A percentile compares a stretch with the other conserved stretches of the same genome.
Conservation (phyloP, 2,888 invertebrate species). For the Therioaphis trifolii region DNA sequence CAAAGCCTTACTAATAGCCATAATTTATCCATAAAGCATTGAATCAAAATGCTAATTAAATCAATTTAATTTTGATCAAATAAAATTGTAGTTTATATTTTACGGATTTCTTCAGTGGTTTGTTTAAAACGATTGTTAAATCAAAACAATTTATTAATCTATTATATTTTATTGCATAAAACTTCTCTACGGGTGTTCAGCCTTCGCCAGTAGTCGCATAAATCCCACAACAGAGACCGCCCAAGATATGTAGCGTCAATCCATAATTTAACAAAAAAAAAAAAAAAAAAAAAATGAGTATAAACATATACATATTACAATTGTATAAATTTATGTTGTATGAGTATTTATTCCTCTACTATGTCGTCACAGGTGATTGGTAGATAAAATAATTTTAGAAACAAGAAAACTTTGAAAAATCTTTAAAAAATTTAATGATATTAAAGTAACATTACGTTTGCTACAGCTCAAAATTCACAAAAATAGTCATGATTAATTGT, state of each 20-base stretch:
- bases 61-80: not conserved
- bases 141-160: not conserved
- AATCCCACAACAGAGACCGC: conserved; percentile 21
- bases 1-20: too few relatives aligned
- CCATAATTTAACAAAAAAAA: conserved; percentile 14
- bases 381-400: not conserved
- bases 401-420: not conserved
- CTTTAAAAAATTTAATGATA: not conserved
- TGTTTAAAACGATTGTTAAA: not conserved
- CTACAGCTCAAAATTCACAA: not conserved
- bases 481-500: conserved; percentile 26
- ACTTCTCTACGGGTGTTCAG: conserved; percentile 3
- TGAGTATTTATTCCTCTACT: not conserved
- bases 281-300: too few relatives aligned
- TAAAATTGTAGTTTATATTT: not conserved
- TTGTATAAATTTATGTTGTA: too few relatives aligned
- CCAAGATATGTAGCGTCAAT: conserved; percentile 35
- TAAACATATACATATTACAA: too few relatives aligned
- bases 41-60: not conserved
- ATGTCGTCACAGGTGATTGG: not conserved
- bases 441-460: not conserved
- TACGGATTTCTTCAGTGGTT: not conserved
- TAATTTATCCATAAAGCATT: too few relatives aligned
- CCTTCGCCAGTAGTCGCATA: conserved; percentile 12
- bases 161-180: not conserved